A percentile compares a stretch with the other conserved stretches of the same genome.
phyloP scores from a whole-genome alignment of 2,113 vertebrate species.

The Callocephalon fimbriatum region DNA sequence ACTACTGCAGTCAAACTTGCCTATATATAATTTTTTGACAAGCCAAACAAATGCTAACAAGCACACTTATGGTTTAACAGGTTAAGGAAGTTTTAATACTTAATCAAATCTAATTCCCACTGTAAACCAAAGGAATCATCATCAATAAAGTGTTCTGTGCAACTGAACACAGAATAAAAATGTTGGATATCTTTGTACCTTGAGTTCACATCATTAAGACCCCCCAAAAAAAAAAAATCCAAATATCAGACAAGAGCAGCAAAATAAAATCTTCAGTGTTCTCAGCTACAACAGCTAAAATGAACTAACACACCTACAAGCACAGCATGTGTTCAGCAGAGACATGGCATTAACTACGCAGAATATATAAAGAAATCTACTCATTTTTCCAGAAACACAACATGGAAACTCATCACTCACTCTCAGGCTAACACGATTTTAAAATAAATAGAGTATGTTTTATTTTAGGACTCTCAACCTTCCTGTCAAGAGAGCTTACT shows the following conservation, averaged over 20 bases:
- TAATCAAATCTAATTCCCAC: neutral
- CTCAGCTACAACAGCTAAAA: neutral
- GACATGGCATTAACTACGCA: neutral
- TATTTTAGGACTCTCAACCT: neutral
- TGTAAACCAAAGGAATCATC: neutral
- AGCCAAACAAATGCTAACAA: neutral
- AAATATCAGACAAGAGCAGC: neutral
- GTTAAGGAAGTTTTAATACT: neutral
- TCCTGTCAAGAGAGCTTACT: neutral
- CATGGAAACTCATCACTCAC: neutral
- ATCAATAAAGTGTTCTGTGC: neutral
- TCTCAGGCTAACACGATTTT: neutral
- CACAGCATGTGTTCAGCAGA: neutral
- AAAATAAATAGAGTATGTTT: neutral
- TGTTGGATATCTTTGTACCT: neutral
- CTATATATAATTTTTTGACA: neutral
- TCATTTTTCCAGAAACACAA: neutral
- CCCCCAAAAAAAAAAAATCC: accelerated
- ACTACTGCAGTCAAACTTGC: neutral
- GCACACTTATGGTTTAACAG: neutral
- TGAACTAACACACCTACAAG: neutral
- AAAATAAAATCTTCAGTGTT: neutral
- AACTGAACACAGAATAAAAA: neutral
- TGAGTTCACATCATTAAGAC: neutral
- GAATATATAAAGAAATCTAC: neutral